Base-by-base conservation (phyloP, 1,140 invertebrate genomes). In the Brachionus asplanchnoidis region DNA sequence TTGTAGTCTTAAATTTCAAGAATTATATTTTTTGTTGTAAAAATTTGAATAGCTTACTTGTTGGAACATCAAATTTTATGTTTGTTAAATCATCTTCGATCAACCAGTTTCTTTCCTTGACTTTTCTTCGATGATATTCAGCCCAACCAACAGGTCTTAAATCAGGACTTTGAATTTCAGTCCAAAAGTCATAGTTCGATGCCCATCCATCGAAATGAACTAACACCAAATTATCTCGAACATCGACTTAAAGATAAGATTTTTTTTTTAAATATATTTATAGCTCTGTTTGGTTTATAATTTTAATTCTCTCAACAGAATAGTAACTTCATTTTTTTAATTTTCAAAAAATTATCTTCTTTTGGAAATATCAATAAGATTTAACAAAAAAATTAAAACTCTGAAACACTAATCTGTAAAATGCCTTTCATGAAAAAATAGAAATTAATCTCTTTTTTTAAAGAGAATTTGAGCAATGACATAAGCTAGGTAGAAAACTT, bases 181-280 rank as follows among this genome's bases (percentile, higher is more conserved):
- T 20, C 36, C 32, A 56, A 65, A 60, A 80, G 14, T 80, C 78
- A 80, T 32, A 80, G 8, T 40, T 80, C 7, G 32, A 36, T 23
- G 23, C 36, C 78, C 78, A 80, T n/a, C 53, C 78, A 50, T 77
- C 73, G 14, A 50, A 77, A 17, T 77, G 42, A 9, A 77, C 46
- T 17, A 77, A 14, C 3, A 77, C 73, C 46, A 50, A 17, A 77
- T 50, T 53, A 7, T 77, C 73, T 8, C 46, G 42, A 17, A 17
- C 5, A 77, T 77, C 73, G 50, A 50, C 73, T 77, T n/a, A 23
- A 40, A 42, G 7, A 40, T 5, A 40, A 73, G n/a, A n/a, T n/a
- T 36, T 8, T 14, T 77, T 23, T 26, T 20, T 44, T 0, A 9
- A 40, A 73, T 5, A 42, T 3, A 75, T 40, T 42, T 9, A 42